Evolutionary conservation across 2,113 vertebrate genomes (phyloP).

Genomic region (Onychostruthus taczanowskii): DNA sequence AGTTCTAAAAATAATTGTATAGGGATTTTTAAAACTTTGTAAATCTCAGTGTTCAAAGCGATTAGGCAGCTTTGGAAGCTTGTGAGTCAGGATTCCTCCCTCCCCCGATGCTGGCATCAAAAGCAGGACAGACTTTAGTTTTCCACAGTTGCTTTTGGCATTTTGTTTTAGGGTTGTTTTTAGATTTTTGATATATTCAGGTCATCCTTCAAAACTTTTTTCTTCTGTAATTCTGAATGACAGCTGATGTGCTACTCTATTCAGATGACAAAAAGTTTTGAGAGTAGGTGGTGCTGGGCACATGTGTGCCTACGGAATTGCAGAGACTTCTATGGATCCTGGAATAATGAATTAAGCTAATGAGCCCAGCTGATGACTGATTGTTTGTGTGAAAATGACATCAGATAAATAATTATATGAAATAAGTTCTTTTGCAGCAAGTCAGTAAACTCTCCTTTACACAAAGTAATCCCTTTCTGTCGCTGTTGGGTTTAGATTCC

Average conservation of each 20-base stretch:
- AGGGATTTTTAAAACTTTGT: neutral
- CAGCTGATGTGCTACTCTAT: neutral
- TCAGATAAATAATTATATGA: neutral
- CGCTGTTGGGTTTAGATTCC: neutral
- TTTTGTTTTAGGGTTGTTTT: conserved; percentile 26
- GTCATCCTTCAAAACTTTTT: neutral
- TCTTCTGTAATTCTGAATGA: neutral
- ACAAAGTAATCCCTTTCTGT: neutral
- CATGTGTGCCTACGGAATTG: neutral
- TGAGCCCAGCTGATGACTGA: neutral
- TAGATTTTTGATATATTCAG: neutral
- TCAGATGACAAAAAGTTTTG: neutral
- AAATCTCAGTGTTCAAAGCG: neutral
- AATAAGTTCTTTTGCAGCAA: neutral
- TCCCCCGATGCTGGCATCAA: neutral
- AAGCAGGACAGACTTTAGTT: conserved; percentile 17
- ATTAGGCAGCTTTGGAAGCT: neutral
- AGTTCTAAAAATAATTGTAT: neutral
- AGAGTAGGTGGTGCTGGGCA: neutral
- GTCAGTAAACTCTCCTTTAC: neutral
- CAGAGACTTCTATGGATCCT: neutral
- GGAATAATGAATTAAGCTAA: neutral
- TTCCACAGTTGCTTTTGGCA: neutral
- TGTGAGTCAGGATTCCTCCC: conserved; percentile 1
- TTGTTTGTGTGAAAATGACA: neutral